Evolutionary conservation across 2,113 vertebrate species (phyloP), one percentile per base, ranked within the genome.

Genomic region (Pollachius pollachius): DNA sequence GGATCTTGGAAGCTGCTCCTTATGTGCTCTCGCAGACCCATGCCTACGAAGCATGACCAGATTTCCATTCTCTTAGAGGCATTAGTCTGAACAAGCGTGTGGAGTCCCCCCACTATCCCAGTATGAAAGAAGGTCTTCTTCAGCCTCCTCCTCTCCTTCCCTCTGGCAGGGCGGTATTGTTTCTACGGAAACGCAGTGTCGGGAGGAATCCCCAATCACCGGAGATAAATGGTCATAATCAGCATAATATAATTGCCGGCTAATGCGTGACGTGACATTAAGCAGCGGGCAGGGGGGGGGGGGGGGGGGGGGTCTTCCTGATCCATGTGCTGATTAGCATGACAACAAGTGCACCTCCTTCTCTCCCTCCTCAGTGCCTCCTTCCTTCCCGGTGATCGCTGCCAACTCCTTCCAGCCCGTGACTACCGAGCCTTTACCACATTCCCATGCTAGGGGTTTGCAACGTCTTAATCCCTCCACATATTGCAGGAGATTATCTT

Each of bases 401-500:
- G 70, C 67, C 73, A 75, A 70, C 62, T 54, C 68, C 77, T 74
- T 17, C 17, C 69, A 73, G 52, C 60, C 65, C 66, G 27, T 57
- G 74, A 77, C 75, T 81, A 69, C 65, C 56, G 60, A 65, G 75
- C 57, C 60, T 87, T 48, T 85, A 87, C 84, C 81, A 11, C 70
- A 75, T 79, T 70, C 69, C 68, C 74, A 76, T 84, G 70, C 69
- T 74, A 74, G 71, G 75, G 80, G n/a, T 75, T 85, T 88, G 86
- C 85, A 86, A 84, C 65, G 71, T 86, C 71, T 85, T 88, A 90
- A 90, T 89, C 90, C 85, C 84, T 79, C 78, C 65, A 75, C 84
- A 89, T 88, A 90, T 85, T 88, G 88, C 65, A 68, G 85, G 73
- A 90, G 90, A 91, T 91, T 91, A 90, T 91, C 83, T 85, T 90